Evolutionary conservation across 2,113 vertebrate species (phyloP).

Genomic region (Phalacrocorax aristotelis): DNA sequence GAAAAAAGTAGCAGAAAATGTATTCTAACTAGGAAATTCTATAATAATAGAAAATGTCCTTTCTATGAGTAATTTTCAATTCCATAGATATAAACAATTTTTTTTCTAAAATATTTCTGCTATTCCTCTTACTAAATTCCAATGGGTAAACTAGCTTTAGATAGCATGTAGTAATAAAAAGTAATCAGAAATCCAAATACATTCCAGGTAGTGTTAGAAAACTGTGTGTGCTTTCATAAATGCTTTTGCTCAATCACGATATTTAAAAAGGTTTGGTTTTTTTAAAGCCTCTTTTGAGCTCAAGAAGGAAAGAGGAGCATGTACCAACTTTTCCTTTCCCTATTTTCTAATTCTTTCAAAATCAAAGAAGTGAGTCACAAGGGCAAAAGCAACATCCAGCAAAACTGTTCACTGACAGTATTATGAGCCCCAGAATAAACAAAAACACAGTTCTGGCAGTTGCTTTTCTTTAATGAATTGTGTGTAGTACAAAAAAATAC

Average conservation of each 20-base stretch:
- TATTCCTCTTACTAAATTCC: not conserved
- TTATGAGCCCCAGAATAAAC: not conserved
- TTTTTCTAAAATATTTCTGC: not conserved
- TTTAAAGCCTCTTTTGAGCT: not conserved
- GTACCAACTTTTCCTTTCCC: not conserved
- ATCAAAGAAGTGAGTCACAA: not conserved
- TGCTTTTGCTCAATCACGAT: not conserved
- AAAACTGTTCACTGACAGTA: not conserved
- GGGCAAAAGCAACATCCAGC: not conserved
- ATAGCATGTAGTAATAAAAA: not conserved
- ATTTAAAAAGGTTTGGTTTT: not conserved
- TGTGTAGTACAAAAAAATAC: not conserved
- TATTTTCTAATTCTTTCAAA: not conserved
- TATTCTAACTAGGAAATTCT: not conserved
- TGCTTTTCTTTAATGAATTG: not conserved
- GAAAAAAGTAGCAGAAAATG: not conserved
- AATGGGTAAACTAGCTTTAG: not conserved
- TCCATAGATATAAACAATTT: not conserved
- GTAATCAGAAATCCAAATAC: not conserved
- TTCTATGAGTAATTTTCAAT: not conserved
- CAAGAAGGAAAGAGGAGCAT: not conserved
- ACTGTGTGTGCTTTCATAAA: accelerated
- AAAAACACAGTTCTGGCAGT: not conserved
- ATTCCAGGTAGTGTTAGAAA: not conserved
- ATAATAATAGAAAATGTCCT: not conserved